Evolutionary conservation across 1,140 invertebrate genomes (phyloP), one percentile per base, ranked within the genome.

Genomic region (Magallana ariakensis): DNA sequence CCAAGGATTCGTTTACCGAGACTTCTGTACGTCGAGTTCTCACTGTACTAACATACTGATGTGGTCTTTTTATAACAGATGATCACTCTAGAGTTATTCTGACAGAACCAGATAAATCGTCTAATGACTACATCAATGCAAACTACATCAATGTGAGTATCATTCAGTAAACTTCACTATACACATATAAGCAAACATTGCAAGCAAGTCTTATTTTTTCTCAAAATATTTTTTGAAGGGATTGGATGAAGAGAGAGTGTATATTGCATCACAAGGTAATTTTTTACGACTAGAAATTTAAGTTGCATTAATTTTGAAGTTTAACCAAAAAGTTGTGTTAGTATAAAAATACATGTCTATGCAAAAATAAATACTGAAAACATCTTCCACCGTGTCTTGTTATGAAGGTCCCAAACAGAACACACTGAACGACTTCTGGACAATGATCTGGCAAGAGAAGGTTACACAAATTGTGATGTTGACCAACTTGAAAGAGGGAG

Each of bases 191-290:
- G 4, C 11, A 16, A 1, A 13, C 5, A 16, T 16, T 60, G 10
- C n/a, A 60, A 60, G 0, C 13, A 13, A 46, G 2, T 46, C 33
- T 10, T 75, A 13, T 75, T 10, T n/a, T n/a, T n/a, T n/a, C n/a
- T n/a, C n/a, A n/a, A 26, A 13, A 46, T 46, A 11, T 26, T 75
- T 46, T 26, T 75, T 75, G 26, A 75, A 75, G 66, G 66, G 66
- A 75, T 26, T 11, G 22, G 66, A 33, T 26, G 19, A 7, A 33
- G 22, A 75, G 66, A 19, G 11, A 13, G 66, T 26, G 33, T 75
- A 75, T 26, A 75, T 75, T 46, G 66, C 66, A 13, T 75, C 66
- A 75, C 66, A 75, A 75, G 66, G 66, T 75, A 26, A 33, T n/a
- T 70, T 13, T 16, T 60, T 9, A 60, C n/a, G 13, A 5, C 7